phyloP scores from a whole-genome alignment of 2,888 invertebrate species.

The Tinea semifulvella region DNA sequence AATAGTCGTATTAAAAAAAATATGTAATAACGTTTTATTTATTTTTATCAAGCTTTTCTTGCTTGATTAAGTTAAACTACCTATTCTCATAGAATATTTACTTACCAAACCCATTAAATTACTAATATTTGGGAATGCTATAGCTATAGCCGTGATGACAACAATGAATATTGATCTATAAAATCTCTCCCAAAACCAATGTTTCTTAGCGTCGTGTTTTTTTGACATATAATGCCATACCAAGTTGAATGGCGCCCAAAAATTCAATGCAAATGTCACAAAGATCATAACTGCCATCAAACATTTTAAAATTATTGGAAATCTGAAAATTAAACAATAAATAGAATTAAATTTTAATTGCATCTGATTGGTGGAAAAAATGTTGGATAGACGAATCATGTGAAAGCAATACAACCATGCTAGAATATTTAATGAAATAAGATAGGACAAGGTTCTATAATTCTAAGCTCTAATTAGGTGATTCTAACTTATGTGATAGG shows the following conservation, averaged over 20 bases:
- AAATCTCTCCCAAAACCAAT: constrained; percentile 52
- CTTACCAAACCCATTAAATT: constrained; percentile 55
- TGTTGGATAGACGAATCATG: too few species aligned
- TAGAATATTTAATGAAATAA: neutral
- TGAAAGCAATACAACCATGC: neutral
- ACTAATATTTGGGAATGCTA: constrained; percentile 52
- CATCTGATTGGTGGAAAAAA: neutral
- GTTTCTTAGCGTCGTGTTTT: constrained; percentile 34
- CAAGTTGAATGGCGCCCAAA: constrained; percentile 56
- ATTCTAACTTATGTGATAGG: neutral
- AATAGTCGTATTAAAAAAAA: too few species aligned
- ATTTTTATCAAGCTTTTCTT: neutral
- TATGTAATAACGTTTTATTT: too few species aligned
- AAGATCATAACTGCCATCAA: constrained; percentile 57
- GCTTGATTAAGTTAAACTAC: neutral
- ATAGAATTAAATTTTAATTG: constrained; percentile 9
- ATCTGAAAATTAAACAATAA: constrained; percentile 29
- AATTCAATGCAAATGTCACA: constrained; percentile 52
- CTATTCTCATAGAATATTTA: constrained; percentile 3
- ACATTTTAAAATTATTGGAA: constrained; percentile 45
- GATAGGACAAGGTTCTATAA: neutral
- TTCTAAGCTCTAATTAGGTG: neutral
- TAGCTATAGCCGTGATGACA: constrained; percentile 40
- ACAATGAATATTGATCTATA: constrained; percentile 40
- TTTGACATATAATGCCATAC: constrained; percentile 50